Evolutionary conservation across 2,888 invertebrate species (phyloP).

Genomic region (Nysson spinosus): DNA sequence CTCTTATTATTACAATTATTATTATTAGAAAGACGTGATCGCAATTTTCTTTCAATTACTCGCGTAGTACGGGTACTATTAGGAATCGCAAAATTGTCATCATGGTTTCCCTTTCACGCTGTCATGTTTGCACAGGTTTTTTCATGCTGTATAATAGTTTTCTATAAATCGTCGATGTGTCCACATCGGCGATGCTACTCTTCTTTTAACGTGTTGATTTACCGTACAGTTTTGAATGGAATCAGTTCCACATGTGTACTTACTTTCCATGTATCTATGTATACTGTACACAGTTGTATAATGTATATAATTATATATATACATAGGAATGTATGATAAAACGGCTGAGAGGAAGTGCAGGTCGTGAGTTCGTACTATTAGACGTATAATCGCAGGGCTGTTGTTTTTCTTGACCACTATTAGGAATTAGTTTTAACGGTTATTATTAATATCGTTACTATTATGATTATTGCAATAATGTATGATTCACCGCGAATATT

Average conservation of each 20-base stretch:
- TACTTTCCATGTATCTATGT: slow-evolving; percentile 65
- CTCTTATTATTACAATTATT: slow-evolving; percentile 40
- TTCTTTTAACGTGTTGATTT: slow-evolving; percentile 34
- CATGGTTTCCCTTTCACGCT: slow-evolving; percentile 69
- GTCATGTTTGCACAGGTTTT: too few species aligned
- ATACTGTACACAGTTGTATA: slow-evolving; percentile 57
- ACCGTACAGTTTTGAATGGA: slow-evolving; percentile 52
- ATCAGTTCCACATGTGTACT: slow-evolving; percentile 68
- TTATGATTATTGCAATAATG: slow-evolving; percentile 12
- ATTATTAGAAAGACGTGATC: slow-evolving; percentile 46
- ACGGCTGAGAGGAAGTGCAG: slow-evolving; percentile 35
- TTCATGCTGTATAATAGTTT: too few species aligned
- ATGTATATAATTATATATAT: slow-evolving; percentile 49
- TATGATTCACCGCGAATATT: slow-evolving; percentile 38
- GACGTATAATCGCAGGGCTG: slow-evolving; percentile 61
- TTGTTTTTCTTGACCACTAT: slow-evolving; percentile 56
- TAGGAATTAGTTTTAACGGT: slow-evolving; percentile 58
- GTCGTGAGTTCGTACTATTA: slow-evolving; percentile 48
- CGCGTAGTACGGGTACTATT: slow-evolving; percentile 43
- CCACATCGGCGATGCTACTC: slow-evolving; percentile 19
- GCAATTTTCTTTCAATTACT: slow-evolving; percentile 45
- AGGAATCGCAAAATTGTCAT: slow-evolving; percentile 57
- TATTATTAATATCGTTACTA: slow-evolving; percentile 24
- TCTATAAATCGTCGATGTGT: slow-evolving; percentile 1
- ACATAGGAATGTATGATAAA: slow-evolving; percentile 54